These are phyloP conservation scores for Lepeophtheirus nordmannii DNA, from an alignment of 2,888 invertebrate genomes.

Conservation along the genomic window DNA sequence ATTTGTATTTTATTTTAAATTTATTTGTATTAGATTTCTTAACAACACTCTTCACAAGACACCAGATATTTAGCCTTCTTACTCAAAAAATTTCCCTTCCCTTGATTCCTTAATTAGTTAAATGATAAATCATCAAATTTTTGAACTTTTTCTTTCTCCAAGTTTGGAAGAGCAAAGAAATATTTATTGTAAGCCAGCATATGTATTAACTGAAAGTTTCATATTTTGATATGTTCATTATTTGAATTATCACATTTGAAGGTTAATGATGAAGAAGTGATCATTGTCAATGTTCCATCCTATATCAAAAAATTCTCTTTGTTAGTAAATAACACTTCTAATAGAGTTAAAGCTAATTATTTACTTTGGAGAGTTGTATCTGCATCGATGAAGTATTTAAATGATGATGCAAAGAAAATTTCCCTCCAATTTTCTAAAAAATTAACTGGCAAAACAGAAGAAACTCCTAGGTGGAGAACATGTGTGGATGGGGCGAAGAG, in stretches of 20 bases:
- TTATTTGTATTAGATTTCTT: no score
- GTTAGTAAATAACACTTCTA: slow-evolving; percentile 11
- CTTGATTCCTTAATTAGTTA: no score
- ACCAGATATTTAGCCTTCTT: no score
- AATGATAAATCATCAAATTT: background rate
- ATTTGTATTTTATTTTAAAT: no score
- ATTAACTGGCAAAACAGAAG: slow-evolving; percentile 63
- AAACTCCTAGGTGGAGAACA: slow-evolving; percentile 44
- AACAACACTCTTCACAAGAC: no score
- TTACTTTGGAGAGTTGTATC: slow-evolving; percentile 71
- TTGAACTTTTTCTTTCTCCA: background rate
- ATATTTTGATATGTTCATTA: background rate
- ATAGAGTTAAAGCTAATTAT: slow-evolving; percentile 62
- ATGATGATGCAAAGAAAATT: slow-evolving; percentile 56
- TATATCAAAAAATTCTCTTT: slow-evolving; percentile 45
- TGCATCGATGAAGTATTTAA: slow-evolving; percentile 57
- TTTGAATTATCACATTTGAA: slow-evolving; percentile 37
- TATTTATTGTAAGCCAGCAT: no score
- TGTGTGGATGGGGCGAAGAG: slow-evolving; percentile 17
- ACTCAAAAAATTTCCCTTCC: no score
- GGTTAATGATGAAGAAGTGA: slow-evolving; percentile 47
- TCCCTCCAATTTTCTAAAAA: slow-evolving; percentile 65
- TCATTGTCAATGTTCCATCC: slow-evolving; percentile 69
- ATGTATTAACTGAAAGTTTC: no score
- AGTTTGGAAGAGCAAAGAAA: background rate